Evolutionary conservation across 2,888 invertebrate genomes (phyloP).

Genomic region (Drosophila nigricruria): DNA sequence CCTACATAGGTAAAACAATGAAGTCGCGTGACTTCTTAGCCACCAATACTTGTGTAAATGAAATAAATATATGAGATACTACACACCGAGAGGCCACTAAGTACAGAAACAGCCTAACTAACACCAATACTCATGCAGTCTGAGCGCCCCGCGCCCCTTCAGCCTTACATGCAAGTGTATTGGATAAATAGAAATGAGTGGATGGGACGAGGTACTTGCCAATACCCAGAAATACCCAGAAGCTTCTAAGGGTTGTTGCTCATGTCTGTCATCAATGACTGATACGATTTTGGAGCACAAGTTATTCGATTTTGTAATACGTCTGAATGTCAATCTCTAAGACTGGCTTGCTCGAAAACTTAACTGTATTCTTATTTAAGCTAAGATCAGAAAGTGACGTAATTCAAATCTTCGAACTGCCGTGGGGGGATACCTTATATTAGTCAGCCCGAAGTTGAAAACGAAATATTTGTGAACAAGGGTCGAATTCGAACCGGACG

Average conservation of each 20-base stretch:
- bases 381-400: neutral
- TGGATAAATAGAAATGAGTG: slow-evolving; percentile 7
- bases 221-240: slow-evolving; percentile 15
- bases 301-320: neutral
- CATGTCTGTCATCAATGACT: slow-evolving; percentile 33
- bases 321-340: neutral
- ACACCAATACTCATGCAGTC: slow-evolving; percentile 37
- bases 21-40: slow-evolving; percentile 59
- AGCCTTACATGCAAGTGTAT: neutral
- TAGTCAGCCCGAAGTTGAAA: neutral
- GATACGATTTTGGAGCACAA: slow-evolving; percentile 8
- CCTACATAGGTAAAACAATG: slow-evolving; percentile 24
- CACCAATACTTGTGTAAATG: slow-evolving; percentile 42
- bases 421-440: neutral
- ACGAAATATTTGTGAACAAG: slow-evolving; percentile 23
- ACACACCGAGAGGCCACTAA: slow-evolving; percentile 8
- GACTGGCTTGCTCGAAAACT: neutral
- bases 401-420: neutral
- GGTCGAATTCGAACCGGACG: slow-evolving; percentile 29
- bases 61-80: slow-evolving; percentile 27
- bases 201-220: slow-evolving; percentile 8
- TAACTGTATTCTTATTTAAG: neutral
- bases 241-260: slow-evolving; percentile 43
- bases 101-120: slow-evolving; percentile 22
- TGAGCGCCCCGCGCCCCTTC: slow-evolving; percentile 17